Evolutionary conservation across 2,888 invertebrate species (phyloP).

Genomic region (Drosophila acutilabella): DNA sequence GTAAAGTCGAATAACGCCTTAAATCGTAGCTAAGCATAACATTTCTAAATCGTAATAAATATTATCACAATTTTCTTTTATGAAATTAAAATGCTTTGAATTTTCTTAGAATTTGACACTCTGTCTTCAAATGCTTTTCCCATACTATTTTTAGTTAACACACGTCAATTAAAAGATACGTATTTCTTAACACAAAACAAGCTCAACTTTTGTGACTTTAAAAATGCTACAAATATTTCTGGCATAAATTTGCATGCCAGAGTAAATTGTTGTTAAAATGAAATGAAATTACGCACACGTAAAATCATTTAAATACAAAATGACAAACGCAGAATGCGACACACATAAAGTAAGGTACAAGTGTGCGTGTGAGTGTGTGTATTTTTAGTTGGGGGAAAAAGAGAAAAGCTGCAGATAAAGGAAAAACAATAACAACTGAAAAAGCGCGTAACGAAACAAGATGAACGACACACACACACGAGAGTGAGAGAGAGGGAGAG

Average conservation of each 20-base stretch:
- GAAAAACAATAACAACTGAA: slow-evolving; percentile 58
- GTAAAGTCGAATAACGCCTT: too few species aligned
- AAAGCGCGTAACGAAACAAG: slow-evolving; percentile 60
- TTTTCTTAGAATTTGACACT: not conserved
- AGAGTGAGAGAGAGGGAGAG: not conserved
- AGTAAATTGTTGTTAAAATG: slow-evolving; percentile 62
- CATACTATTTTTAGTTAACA: not conserved
- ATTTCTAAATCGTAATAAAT: too few species aligned
- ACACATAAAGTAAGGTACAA: slow-evolving; percentile 3
- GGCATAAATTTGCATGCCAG: slow-evolving; percentile 67
- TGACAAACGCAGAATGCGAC: slow-evolving; percentile 55
- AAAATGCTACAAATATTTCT: slow-evolving; percentile 73
- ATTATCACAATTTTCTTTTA: too few species aligned
- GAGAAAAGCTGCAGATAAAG: slow-evolving; percentile 41
- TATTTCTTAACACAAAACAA: slow-evolving; percentile 37
- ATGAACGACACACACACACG: slow-evolving; percentile 41
- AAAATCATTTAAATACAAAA: slow-evolving; percentile 62
- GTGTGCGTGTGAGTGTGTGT: slow-evolving; percentile 6
- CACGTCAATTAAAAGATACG: slow-evolving; percentile 6
- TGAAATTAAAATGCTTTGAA: not conserved
- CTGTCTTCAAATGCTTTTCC: not conserved
- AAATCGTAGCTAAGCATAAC: too few species aligned
- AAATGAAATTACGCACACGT: slow-evolving; percentile 69
- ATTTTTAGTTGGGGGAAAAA: slow-evolving; percentile 39
- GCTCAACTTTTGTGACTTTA: slow-evolving; percentile 50